Evolutionary conservation across 2,888 invertebrate species (phyloP), one percentile per base, ranked within the genome.

Genomic region (Thymelicus sylvestris): DNA sequence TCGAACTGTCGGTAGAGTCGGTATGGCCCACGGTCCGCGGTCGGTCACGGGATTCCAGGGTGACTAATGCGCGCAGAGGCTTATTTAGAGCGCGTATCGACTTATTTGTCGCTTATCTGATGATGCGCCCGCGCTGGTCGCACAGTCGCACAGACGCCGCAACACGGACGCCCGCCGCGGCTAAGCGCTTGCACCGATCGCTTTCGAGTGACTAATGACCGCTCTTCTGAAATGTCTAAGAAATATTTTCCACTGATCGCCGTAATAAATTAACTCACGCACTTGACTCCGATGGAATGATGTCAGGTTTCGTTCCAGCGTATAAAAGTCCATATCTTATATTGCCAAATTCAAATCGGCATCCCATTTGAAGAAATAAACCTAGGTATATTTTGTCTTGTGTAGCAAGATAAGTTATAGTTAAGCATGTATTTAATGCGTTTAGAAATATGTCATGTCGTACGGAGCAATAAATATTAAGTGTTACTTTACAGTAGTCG

Each of bases 91-190:
- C 89, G 88, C 84, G 82, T 85, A 89, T 88, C 88, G 87, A 87
- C 87, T 89, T 90, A 91, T 90, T 59, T 90, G 90, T 88, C 84
- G 85, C 87, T 92, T 93, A 92, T 92, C 92, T 84, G 92, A 92
- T 90, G 90, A 86, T 85, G 87, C 81, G 84, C 83, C 78, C 74
- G 76, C 76, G 74, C 72, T 71, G 74, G 73, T 77, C 74, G 69
- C 75, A 19, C 72, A 73, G 73, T 59, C 74, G 74, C 71, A 12
- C 8, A 12, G 12, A 2, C 8, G 44, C 44, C 67, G 72, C 65
- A 67, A 63, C 74, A 74, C 74, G 67, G 73, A 72, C 77, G 73
- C 77, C 79, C 79, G 77, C 77, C 79, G 75, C 76, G 78, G 78
- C 73, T 75, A 78, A 67, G 57, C 82, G 78, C 81, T 84, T 80